These are phyloP conservation scores for Boleophthalmus pectinirostris DNA, from an alignment of 2,113 vertebrate species.

Conservation along the genomic window DNA sequence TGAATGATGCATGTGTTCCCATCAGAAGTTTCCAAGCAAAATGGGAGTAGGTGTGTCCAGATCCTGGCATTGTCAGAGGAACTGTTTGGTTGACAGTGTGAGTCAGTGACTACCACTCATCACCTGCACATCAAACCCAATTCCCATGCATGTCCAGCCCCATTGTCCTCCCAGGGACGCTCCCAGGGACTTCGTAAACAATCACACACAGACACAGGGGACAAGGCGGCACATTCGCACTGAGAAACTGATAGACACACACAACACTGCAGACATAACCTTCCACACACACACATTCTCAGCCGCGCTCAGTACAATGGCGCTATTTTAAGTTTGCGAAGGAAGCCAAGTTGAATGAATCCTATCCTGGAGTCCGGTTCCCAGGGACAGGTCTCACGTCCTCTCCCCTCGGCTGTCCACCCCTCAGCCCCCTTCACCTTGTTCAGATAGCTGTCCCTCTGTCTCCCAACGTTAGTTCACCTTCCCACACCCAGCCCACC, in stretches of 20 bases:
- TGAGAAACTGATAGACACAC: conserved; percentile 28
- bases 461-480: conserved; percentile 51
- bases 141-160: conserved; percentile 82
- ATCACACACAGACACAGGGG: conserved; percentile 83
- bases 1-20: conserved; percentile 49
- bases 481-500: conserved; percentile 66
- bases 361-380: conserved; percentile 99
- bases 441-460: conserved; percentile 49
- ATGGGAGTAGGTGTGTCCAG: conserved; percentile 60
- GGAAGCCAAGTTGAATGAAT: conserved; percentile 99
- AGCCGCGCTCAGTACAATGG: conserved; percentile 96
- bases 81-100: conserved; percentile 67
- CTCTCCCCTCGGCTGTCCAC: conserved; percentile 80
- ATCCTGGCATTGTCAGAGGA: conserved; percentile 72
- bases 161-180: conserved; percentile 91
- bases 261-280: conserved; percentile 26
- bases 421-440: conserved; percentile 75
- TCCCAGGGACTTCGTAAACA: conserved; percentile 89
- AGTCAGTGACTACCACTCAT: conserved; percentile 78
- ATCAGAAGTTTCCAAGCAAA: conserved; percentile 45
- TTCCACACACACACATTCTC: conserved; percentile 84
- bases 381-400: conserved; percentile 97
- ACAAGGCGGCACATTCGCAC: conserved; percentile 48
- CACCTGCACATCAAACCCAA: conserved; percentile 91
- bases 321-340: conserved; percentile 97